These are phyloP conservation scores for Antennarius striatus DNA, from an alignment of 2,113 vertebrate genomes.

Conservation along the genomic window DNA sequence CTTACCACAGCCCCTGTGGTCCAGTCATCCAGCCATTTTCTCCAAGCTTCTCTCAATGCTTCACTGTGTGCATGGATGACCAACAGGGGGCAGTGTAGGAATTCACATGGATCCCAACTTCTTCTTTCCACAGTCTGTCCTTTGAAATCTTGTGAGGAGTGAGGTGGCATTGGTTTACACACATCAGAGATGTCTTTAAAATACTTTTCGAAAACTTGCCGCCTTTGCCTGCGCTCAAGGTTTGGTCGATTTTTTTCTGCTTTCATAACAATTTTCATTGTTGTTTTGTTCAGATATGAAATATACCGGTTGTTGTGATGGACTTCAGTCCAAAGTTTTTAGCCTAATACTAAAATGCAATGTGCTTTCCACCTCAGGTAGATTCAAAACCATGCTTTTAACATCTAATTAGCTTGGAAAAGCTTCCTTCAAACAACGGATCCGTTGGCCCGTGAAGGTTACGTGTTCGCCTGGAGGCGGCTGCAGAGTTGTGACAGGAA, in stretches of 20 bases:
- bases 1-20: background rate
- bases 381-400: no score
- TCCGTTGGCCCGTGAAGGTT: background rate
- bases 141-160: slow-evolving; percentile 38
- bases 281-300: no score
- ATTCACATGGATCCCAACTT: slow-evolving; percentile 31
- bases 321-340: no score
- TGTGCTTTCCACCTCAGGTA: no score
- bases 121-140: slow-evolving; percentile 18
- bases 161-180: slow-evolving; percentile 42
- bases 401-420: background rate
- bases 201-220: slow-evolving; percentile 20
- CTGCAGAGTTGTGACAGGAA: slow-evolving; percentile 10
- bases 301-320: no score
- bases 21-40: slow-evolving; percentile 16
- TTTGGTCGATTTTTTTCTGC: no score
- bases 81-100: slow-evolving; percentile 74
- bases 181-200: slow-evolving; percentile 47
- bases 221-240: background rate
- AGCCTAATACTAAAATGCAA: no score
- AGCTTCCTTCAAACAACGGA: background rate
- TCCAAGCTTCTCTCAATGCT: slow-evolving; percentile 12
- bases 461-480: slow-evolving; percentile 13
- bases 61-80: background rate
- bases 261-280: no score